Conservation (phyloP, 2,797 vertebrate species). For the Avahi laniger region DNA sequence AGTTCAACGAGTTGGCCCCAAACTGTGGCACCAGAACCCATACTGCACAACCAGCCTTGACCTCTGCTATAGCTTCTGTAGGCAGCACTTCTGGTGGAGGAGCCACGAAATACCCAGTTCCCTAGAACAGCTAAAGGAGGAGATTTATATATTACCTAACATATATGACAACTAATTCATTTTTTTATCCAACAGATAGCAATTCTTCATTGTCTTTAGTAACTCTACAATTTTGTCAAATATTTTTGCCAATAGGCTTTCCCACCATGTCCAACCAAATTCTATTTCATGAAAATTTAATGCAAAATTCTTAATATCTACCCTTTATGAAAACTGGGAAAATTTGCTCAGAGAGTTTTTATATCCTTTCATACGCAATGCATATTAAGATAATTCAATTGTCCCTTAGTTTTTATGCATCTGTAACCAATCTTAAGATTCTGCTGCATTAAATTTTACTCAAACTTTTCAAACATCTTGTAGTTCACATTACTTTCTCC, state of each 20-base stretch:
- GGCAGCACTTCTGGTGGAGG: not conserved
- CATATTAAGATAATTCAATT: not conserved
- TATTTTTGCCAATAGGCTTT: not conserved
- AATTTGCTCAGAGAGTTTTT: not conserved
- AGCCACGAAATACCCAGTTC: accelerated
- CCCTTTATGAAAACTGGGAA: not conserved
- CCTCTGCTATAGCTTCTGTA: not conserved
- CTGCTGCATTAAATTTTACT: not conserved
- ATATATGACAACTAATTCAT: not conserved
- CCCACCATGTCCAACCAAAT: not conserved
- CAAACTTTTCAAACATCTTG: not conserved
- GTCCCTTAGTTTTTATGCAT: not conserved
- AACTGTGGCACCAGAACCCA: not conserved
- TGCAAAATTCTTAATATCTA: not conserved
- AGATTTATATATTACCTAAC: not conserved
- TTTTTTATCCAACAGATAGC: not conserved
- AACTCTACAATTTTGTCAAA: not conserved
- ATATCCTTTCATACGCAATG: not conserved
- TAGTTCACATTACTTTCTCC: not conserved
- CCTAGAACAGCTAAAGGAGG: not conserved
- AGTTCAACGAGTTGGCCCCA: not conserved
- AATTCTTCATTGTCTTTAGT: not conserved
- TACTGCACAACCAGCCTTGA: accelerated
- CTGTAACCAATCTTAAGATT: not conserved
- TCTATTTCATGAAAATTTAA: not conserved